Evolutionary conservation across 1,140 invertebrate species (phyloP), one percentile per base, ranked within the genome.

Genomic region (Drosophila kohkoa): DNA sequence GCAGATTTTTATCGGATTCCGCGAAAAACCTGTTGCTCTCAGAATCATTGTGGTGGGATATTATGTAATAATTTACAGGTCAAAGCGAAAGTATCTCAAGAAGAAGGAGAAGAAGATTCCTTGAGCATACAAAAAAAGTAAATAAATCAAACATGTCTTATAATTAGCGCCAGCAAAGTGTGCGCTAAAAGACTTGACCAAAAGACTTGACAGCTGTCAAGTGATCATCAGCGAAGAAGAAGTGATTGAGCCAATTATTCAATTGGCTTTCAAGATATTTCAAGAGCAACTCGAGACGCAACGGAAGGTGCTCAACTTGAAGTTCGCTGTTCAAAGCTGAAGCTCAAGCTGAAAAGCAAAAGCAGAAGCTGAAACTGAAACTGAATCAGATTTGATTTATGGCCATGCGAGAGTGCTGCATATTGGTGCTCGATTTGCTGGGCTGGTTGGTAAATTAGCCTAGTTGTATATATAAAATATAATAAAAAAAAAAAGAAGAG

Each of bases 31-130:
- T 70, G 83, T 87, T 88, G 41, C 48, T 35, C 48, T 41, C 51
- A 88, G 83, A 87, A 83, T 87, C 77, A 64, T 62, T 60, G 70
- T 59, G 20, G 20, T 25, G 20, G 63, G 43, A 51, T 48, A 87
- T 87, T 87, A 87, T 87, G 86, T 88, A 87, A 87, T 73, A 70
- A 15, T 48, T 75, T 75, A 70, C 66, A 75, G 73, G 38, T 45
- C 15, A 75, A 25, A 75, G 58, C 66, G 66, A 75, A 75, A 70
- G 72, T 75, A 43, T 43, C 3, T 25, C 41, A 43, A 43, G 45
- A 35, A 71, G 30, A 54, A 43, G 45, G 13, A 71, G 30, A 52
- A 62, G 46, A 32, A 52, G 58, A 63, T 63, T 20, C 30, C 30
- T 6, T 32, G 35, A 38, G 51, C 2, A 35, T 54, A 54, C 8